phyloP scores from a whole-genome alignment of 2,888 invertebrate species.

The Pristionchus mayeri region DNA sequence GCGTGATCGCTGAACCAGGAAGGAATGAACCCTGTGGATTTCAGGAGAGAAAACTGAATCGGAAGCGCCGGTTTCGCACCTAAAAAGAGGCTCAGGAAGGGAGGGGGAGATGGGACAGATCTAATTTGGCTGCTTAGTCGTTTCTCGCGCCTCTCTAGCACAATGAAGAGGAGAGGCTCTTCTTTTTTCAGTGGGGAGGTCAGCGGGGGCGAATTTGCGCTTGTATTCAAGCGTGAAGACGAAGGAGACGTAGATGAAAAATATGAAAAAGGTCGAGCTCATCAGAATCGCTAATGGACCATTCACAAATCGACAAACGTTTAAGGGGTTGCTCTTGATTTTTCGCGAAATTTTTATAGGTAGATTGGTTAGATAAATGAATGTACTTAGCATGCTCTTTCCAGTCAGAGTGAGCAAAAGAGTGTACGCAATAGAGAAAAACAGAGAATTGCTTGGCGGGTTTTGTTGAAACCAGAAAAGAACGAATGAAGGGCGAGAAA shows the following conservation, averaged over 20 bases:
- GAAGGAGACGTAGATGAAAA: too few relatives aligned
- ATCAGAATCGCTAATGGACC: too few relatives aligned
- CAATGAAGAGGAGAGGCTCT: not conserved
- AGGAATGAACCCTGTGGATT: not conserved
- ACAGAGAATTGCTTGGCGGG: too few relatives aligned
- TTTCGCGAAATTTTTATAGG: too few relatives aligned
- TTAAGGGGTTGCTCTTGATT: too few relatives aligned
- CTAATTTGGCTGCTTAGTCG: conserved; percentile 46
- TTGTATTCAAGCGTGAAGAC: not conserved
- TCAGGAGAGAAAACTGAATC: not conserved
- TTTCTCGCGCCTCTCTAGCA: not conserved
- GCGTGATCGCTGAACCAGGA: too few relatives aligned
- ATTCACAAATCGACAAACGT: too few relatives aligned
- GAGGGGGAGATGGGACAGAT: conserved; percentile 31
- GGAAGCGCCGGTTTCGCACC: not conserved
- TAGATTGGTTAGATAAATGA: too few relatives aligned
- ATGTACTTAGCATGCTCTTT: too few relatives aligned
- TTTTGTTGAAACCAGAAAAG: too few relatives aligned
- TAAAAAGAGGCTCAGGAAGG: not conserved
- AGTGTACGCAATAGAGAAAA: not conserved
- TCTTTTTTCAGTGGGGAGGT: not conserved
- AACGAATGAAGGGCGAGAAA: too few relatives aligned
- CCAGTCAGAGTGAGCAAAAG: not conserved
- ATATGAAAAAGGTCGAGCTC: too few relatives aligned
- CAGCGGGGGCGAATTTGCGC: not conserved